Evolutionary conservation across 2,113 vertebrate species (phyloP), one percentile per base, ranked within the genome.

Genomic region (Callipepla californica): DNA sequence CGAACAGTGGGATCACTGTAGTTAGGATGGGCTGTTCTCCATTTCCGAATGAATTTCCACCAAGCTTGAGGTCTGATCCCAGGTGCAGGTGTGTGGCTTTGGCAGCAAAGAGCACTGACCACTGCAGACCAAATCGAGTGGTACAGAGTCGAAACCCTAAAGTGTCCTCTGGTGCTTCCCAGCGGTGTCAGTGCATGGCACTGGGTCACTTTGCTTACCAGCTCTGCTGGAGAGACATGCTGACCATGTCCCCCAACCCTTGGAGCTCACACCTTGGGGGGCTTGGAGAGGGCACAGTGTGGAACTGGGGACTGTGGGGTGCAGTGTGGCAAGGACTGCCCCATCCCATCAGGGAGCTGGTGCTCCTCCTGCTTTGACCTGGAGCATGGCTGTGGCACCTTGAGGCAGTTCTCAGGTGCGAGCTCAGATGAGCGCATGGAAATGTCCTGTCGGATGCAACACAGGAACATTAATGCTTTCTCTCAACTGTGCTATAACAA

Each of bases 281-380:
- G 26, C 51, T 53, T 53, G 51, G 51, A 53, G 51, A 53, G 26
- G 26, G 51, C 51, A 53, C 15, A 53, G 26, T 15, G 5, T 55
- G 53, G 53, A 55, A 16, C 96, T 28, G 50, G 89, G 96, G 90
- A 97, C 97, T 17, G 53, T 97, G 92, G 97, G 95, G 95, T 92
- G 98, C 97, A 96, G 98, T 95, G 97, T 98, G 96, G 96, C 88
- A 97, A 97, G 97, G 97, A 98, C 97, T 97, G 97, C 97, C 97
- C 97, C 89, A 94, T 98, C 97, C 96, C 97, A 96, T 96, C 96
- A 91, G 97, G 98, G 98, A 98, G 97, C 98, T 98, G 97, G 97
- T 98, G 98, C 98, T 98, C 97, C 97, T 98, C 97, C 98, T 98
- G 98, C 98, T 98, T 98, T 97, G 97, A 97, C 97, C 97, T 98